Evolutionary conservation across 2,113 vertebrate genomes (phyloP).

Genomic region (Hemiprocne comata): DNA sequence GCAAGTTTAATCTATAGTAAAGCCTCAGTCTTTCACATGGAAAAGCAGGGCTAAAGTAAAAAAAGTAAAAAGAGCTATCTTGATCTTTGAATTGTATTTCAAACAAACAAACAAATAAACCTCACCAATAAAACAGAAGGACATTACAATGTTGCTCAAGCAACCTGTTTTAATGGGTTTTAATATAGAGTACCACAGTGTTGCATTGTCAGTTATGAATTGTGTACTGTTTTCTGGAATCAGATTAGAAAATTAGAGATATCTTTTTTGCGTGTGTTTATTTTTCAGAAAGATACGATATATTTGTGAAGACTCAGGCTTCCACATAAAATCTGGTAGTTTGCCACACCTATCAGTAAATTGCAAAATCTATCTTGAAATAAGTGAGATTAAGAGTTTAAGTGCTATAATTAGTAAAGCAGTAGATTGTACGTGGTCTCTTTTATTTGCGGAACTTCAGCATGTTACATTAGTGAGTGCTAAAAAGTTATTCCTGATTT

Average conservation of each 20-base stretch:
- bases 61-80: neutral
- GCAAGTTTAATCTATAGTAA: neutral
- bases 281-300: neutral
- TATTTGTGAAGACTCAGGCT: neutral
- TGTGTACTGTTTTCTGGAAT: neutral
- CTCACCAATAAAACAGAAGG: neutral
- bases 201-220: neutral
- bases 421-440: accelerated
- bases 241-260: neutral
- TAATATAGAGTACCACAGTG: neutral
- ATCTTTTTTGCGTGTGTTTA: neutral
- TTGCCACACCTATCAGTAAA: neutral
- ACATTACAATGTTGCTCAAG: neutral
- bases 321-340: neutral
- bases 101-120: neutral
- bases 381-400: neutral
- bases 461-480: neutral
- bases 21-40: neutral
- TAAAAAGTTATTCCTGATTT: neutral
- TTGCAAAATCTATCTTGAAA: neutral
- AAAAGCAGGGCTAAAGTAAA: neutral
- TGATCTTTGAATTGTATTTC: neutral
- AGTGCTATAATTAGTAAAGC: neutral
- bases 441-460: neutral
- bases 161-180: neutral